phyloP scores from a whole-genome alignment of 2,888 invertebrate species.

The Epinotia brunnichana region DNA sequence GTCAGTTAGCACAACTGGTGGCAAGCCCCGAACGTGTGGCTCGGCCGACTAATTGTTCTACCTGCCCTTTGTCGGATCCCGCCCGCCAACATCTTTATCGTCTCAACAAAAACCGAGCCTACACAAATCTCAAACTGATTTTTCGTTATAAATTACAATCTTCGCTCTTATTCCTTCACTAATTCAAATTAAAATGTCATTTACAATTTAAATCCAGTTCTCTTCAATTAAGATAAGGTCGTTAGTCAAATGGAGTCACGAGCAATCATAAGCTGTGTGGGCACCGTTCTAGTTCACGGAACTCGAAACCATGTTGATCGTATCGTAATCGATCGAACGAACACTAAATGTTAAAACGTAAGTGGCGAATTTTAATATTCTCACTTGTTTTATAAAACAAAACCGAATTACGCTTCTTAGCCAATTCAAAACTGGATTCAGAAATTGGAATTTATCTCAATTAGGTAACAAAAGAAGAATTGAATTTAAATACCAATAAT shows the following conservation, averaged over 20 bases:
- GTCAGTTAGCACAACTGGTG: slow-evolving; percentile 13
- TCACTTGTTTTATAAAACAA: neutral
- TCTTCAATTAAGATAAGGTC: neutral
- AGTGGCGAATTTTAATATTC: slow-evolving; percentile 22
- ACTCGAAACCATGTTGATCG: slow-evolving; percentile 48
- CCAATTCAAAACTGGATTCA: neutral
- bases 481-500: neutral
- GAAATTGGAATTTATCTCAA: neutral
- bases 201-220: neutral
- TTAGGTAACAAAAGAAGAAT: neutral
- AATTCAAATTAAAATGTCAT: slow-evolving; percentile 33
- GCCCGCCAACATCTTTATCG: slow-evolving; percentile 43
- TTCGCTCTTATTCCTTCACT: slow-evolving; percentile 44
- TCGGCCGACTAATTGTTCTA: slow-evolving; percentile 66
- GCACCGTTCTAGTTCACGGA: slow-evolving; percentile 49
- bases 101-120: slow-evolving; percentile 49
- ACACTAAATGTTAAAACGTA: slow-evolving; percentile 27
- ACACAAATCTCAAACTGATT: slow-evolving; percentile 54
- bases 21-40: slow-evolving; percentile 49
- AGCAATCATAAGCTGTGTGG: slow-evolving; percentile 47
- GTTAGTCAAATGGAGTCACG: slow-evolving; percentile 4
- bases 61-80: slow-evolving; percentile 54
- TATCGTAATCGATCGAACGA: slow-evolving; percentile 35
- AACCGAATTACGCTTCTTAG: neutral
- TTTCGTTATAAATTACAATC: slow-evolving; percentile 52